Base-by-base conservation (phyloP, 2,113 vertebrate species). In the Anhinga anhinga region DNA sequence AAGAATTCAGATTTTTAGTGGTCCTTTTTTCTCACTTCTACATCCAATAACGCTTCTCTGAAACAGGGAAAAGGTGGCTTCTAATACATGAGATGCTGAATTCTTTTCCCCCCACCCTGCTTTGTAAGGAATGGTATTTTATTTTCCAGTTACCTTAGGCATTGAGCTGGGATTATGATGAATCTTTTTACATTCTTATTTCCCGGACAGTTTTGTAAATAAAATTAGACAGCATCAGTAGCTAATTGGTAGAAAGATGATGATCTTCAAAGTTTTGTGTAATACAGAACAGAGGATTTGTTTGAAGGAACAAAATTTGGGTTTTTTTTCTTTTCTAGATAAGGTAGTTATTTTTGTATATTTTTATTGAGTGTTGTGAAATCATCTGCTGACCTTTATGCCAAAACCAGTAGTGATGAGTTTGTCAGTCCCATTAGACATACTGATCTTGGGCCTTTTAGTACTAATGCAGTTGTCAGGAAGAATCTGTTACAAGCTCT, bases 391-490 rank as follows among this genome's bases (percentile, higher is more conserved):
- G 66, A 82, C 71, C 55, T 77, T 38, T 47, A 88, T 95, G 52
- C 27, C 63, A 80, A 45, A 90, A 82, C 55, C 47, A 40, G 32
- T 83, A 65, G 45, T 87, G 82, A 69, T 86, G 30, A 56, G 18
- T 82, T 81, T 94, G 56, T 95, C 53, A 79, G 65, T 91, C 76
- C 87, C 38, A 66, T 56, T 82, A 92, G 73, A 82, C 40, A 71
- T 69, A 26, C 29, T 94, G 61, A 84, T 95, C 56, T 93, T 70
- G 36, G 53, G 36, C 56, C 65, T 77, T 91, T 96, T 95, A 91
- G 34, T 80, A 67, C 69, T 91, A 97, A 96, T 86, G 74, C 65
- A 88, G 71, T 74, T 93, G 88, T 72, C 82, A 93, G 36, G 29
- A 90, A 82, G 58, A 95, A 94, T 94, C 53, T 91, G 42, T 70